These are phyloP conservation scores for Parapsyche elsis DNA, from an alignment of 1,140 invertebrate species.

Conservation along the genomic window DNA sequence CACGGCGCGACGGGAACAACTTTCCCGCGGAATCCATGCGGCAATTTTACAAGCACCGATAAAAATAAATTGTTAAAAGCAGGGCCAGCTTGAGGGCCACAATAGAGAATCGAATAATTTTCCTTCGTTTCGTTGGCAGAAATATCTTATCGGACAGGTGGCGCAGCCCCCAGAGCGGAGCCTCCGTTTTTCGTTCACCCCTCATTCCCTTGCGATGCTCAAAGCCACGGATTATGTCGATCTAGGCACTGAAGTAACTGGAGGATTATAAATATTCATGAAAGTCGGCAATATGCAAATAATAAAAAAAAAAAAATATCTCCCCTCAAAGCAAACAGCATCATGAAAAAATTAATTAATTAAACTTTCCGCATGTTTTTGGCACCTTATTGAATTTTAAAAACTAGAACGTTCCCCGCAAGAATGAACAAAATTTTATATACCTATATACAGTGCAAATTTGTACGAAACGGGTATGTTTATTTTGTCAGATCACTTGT, in stretches of 20 bases:
- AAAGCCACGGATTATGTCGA: slow-evolving; percentile 38
- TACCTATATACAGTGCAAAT: no score
- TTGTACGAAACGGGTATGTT: no score
- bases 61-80: slow-evolving; percentile 55
- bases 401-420: no score
- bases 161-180: slow-evolving; percentile 34
- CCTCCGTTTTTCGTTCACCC: background rate
- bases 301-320: background rate
- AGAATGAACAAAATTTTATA: no score
- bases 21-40: slow-evolving; percentile 50
- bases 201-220: background rate
- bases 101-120: slow-evolving; percentile 56
- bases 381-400: background rate
- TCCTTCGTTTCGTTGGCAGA: slow-evolving; percentile 54
- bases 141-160: slow-evolving; percentile 52
- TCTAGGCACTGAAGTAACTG: background rate
- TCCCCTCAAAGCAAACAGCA: background rate
- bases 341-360: slow-evolving; percentile 17
- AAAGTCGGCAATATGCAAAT: background rate
- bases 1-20: slow-evolving; percentile 32
- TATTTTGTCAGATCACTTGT: no score
- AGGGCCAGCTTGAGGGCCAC: slow-evolving; percentile 35
- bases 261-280: slow-evolving; percentile 39
- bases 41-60: slow-evolving; percentile 55
- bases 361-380: background rate